Percentiles rank a stretch among this genome's conserved stretches.
These are phyloP conservation scores for Macrotrachela quadricornifera DNA, from an alignment of 1,140 invertebrate genomes.

Conservation along the genomic window DNA sequence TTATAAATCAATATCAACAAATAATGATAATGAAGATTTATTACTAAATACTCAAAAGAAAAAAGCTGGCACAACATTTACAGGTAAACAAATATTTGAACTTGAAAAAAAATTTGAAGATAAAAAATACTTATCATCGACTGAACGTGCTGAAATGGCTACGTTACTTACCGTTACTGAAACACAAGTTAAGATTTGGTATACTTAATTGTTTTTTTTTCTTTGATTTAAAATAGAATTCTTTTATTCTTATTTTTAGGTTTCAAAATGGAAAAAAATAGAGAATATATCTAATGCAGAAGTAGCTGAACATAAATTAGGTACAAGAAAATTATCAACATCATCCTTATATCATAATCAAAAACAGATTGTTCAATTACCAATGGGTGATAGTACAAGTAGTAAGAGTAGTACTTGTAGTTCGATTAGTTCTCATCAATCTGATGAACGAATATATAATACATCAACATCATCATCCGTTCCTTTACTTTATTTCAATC, in stretches of 20 bases:
- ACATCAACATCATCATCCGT: too few species aligned
- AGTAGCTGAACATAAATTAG: slow-evolving; percentile 45
- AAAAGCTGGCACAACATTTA: slow-evolving; percentile 81
- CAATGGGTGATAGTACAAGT: too few species aligned
- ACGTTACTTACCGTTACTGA: slow-evolving; percentile 76
- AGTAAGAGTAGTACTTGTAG: too few species aligned
- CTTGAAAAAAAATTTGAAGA: slow-evolving; percentile 80
- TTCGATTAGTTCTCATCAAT: too few species aligned
- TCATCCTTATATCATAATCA: too few species aligned
- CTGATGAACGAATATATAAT: too few species aligned
- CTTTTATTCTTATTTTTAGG: slow-evolving; percentile 27
- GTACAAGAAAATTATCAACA: neutral
- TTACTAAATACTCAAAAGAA: slow-evolving; percentile 45
- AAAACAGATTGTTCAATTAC: too few species aligned
- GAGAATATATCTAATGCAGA: slow-evolving; percentile 71
- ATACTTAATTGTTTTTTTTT: too few species aligned
- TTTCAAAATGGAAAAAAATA: slow-evolving; percentile 90
- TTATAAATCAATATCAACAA: too few species aligned
- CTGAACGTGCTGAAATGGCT: slow-evolving; percentile 78
- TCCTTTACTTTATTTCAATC: too few species aligned
- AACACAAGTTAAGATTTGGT: slow-evolving; percentile 49
- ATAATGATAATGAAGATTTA: neutral
- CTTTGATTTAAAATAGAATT: too few species aligned
- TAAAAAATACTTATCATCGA: slow-evolving; percentile 82
- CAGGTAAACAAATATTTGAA: slow-evolving; percentile 80